Conservation (phyloP, 2,888 invertebrate species). For the Cybosia mesomella region DNA sequence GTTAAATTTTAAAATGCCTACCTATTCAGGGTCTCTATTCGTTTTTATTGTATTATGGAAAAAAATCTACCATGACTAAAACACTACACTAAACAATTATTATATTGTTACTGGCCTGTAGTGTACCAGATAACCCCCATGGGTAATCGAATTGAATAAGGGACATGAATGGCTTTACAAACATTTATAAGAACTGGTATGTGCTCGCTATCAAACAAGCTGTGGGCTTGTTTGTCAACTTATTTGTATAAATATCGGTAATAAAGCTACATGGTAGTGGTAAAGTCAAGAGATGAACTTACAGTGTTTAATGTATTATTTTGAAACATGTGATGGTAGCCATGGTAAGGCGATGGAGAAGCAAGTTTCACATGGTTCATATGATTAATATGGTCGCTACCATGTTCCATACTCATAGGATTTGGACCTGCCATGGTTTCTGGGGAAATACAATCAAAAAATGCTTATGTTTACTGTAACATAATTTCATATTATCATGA, state of each 20-base stretch:
- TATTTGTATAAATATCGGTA: background rate
- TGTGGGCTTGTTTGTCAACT: background rate
- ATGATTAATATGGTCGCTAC: constrained; percentile 56
- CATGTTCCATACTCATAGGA: constrained; percentile 60
- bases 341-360: constrained; percentile 21
- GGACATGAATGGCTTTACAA: background rate
- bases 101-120: background rate
- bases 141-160: background rate
- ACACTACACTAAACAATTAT: no score
- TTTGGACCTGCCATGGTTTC: constrained; percentile 50
- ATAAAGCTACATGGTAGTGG: background rate
- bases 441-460: constrained; percentile 29
- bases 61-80: no score
- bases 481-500: background rate
- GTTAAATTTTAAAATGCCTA: no score
- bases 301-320: constrained; percentile 49
- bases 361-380: constrained; percentile 49
- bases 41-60: no score
- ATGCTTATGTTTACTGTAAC: background rate
- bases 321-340: constrained; percentile 53
- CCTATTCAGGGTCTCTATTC: no score
- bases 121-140: background rate
- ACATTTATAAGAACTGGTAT: background rate
- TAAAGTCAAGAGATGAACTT: constrained; percentile 14
- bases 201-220: background rate